Evolutionary conservation across 2,797 vertebrate species (phyloP).

Genomic region (Anableps anableps): DNA sequence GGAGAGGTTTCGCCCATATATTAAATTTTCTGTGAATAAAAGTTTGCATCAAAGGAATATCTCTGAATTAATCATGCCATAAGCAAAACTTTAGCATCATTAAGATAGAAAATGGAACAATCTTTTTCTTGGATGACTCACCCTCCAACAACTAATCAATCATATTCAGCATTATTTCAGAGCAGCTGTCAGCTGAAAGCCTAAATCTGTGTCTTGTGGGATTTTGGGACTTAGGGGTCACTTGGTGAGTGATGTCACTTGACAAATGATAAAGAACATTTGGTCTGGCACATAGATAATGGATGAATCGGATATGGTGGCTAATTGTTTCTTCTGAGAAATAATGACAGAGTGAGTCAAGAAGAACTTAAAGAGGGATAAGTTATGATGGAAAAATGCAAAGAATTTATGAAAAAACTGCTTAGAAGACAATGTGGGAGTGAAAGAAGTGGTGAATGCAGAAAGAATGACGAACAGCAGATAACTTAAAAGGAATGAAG

Average conservation of each 20-base stretch:
- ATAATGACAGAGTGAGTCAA: constrained; percentile 18
- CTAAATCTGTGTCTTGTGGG: constrained; percentile 2
- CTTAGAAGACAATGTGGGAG: background rate
- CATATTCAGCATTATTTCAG: background rate
- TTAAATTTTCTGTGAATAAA: background rate
- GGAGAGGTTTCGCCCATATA: background rate
- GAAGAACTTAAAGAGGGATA: constrained; percentile 11
- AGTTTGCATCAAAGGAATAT: background rate
- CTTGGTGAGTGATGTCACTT: constrained; percentile 17
- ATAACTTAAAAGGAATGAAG: constrained; percentile 22
- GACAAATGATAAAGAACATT: constrained; percentile 27
- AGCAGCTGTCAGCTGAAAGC: background rate
- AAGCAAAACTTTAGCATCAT: background rate
- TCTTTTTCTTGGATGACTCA: background rate
- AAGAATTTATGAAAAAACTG: background rate
- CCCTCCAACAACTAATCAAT: constrained; percentile 9
- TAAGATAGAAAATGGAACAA: background rate
- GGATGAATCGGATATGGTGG: constrained; percentile 24
- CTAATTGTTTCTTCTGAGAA: constrained; percentile 25
- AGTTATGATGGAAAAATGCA: background rate
- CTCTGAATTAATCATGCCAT: background rate
- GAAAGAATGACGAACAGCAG: constrained; percentile 43
- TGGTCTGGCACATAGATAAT: constrained; percentile 22
- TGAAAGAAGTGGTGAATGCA: constrained; percentile 18
- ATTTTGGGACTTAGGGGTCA: constrained; percentile 3